Percentiles rank a stretch among this genome's conserved stretches.
Conservation (phyloP, 1,140 invertebrate species). For the Ceratosolen fusciceps region DNA sequence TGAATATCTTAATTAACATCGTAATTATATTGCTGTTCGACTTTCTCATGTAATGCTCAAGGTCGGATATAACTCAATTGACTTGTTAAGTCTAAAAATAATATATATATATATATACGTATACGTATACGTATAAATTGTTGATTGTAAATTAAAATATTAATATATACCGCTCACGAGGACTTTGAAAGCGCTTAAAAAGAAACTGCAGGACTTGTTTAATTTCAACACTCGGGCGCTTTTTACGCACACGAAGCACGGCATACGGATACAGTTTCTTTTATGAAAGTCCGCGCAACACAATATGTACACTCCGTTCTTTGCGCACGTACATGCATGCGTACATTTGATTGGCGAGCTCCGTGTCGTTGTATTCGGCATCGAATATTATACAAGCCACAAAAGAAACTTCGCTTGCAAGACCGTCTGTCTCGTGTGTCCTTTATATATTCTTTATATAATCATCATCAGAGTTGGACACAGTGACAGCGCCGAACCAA, state of each 20-base stretch:
- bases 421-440: too few species aligned
- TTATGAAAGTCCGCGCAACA: too few species aligned
- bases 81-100: conserved; percentile 25
- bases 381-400: neutral
- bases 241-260: too few species aligned
- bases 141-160: conserved; percentile 18
- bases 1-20: conserved; percentile 8
- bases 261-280: too few species aligned
- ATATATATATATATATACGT: too few species aligned
- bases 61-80: neutral
- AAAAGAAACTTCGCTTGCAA: neutral
- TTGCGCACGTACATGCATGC: neutral
- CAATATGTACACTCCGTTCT: too few species aligned
- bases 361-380: neutral
- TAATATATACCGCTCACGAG: neutral
- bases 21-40: conserved; percentile 13
- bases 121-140: conserved; percentile 1
- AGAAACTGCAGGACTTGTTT: too few species aligned
- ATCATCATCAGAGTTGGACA: too few species aligned
- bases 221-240: too few species aligned
- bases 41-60: conserved; percentile 5
- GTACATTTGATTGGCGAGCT: too few species aligned
- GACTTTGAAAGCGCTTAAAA: neutral
- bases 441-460: too few species aligned
- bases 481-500: too few species aligned